phyloP scores from a whole-genome alignment of 1,140 invertebrate genomes.

The Conopomorpha cramerella region DNA sequence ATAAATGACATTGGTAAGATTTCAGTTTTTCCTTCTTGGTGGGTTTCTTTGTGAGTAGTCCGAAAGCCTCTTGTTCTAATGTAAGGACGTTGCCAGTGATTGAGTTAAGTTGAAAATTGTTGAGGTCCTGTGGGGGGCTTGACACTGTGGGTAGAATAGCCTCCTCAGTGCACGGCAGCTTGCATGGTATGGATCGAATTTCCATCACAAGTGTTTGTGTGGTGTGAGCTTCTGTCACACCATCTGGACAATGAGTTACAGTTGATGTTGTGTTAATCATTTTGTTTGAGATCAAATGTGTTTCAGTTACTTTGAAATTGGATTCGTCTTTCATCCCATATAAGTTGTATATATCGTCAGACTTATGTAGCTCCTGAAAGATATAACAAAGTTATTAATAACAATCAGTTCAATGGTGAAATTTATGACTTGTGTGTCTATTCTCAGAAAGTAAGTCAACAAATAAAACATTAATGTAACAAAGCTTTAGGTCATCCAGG shows the following conservation, averaged over 20 bases:
- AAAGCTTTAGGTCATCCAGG: too few relatives aligned
- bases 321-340: conserved; percentile 28
- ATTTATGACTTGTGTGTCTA: too few relatives aligned
- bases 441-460: too few relatives aligned
- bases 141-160: conserved; percentile 32
- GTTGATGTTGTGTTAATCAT: conserved; percentile 39
- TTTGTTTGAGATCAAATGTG: conserved; percentile 44
- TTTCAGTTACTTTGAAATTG: conserved; percentile 35
- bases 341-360: conserved; percentile 13
- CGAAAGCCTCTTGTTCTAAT: conserved; percentile 42
- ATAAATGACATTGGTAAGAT: conserved; percentile 22
- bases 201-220: conserved; percentile 45
- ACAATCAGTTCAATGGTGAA: conserved; percentile 10
- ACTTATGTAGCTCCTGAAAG: conserved; percentile 15
- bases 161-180: conserved; percentile 29
- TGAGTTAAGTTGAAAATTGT: conserved; percentile 42
- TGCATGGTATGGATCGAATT: too few relatives aligned
- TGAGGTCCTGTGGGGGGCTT: conserved; percentile 13
- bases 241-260: conserved; percentile 25
- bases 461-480: too few relatives aligned
- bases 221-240: conserved; percentile 25
- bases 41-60: conserved; percentile 25
- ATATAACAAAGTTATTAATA: conserved; percentile 10
- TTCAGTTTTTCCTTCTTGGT: conserved; percentile 7
- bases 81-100: conserved; percentile 43